Evolutionary conservation across 2,113 vertebrate genomes (phyloP), one percentile per base, ranked within the genome.

Genomic region (Oncorhynchus nerka): DNA sequence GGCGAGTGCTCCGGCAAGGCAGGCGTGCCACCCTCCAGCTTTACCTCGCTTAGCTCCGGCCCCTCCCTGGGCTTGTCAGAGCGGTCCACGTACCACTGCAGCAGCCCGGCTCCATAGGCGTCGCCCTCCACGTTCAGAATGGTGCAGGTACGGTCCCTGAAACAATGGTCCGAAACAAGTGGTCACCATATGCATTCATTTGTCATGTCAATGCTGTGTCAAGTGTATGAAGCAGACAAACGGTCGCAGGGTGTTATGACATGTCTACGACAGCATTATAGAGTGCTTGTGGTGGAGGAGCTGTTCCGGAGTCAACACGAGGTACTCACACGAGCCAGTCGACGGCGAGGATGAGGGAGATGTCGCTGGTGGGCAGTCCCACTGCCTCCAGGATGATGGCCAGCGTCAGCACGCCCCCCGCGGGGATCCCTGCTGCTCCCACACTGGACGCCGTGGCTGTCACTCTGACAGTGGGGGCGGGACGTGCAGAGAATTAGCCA

Each of bases 271-370:
- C 39, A 45, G 39, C 8, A 55, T 55, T 55, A 55, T 55, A 16
- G 12, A 15, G 16, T 15, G 3, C 49, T 51, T 55, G 16, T 55
- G 39, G 11, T 11, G 51, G 51, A 22, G 1, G n/a, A 62, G 13
- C 59, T 11, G n/a, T 24, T 9, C 59, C 59, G 24, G 2, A 75
- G 4, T 32, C 9, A 55, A 70, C 34, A 5, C 15, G 11, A 68
- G 66, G 20, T 79, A 95, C 96, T 96, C 79, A 97, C 96, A 97
- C 95, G 7, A 97, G 92, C 96, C 96, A 97, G 76, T 97, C 96
- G 48, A 97, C 95, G 2, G 96, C 96, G 80, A 97, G 85, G 79
- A 97, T 96, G 59, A 95, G 93, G 28, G 96, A 97, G 84, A 97
- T 94, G 81, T 97, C 94, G 0, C 75, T 86, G 67, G 94, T 95